A percentile compares a stretch with the other conserved stretches of the same genome.
These are phyloP conservation scores for Euborellia annulipes DNA, from an alignment of 1,140 invertebrate species.

Conservation along the genomic window DNA sequence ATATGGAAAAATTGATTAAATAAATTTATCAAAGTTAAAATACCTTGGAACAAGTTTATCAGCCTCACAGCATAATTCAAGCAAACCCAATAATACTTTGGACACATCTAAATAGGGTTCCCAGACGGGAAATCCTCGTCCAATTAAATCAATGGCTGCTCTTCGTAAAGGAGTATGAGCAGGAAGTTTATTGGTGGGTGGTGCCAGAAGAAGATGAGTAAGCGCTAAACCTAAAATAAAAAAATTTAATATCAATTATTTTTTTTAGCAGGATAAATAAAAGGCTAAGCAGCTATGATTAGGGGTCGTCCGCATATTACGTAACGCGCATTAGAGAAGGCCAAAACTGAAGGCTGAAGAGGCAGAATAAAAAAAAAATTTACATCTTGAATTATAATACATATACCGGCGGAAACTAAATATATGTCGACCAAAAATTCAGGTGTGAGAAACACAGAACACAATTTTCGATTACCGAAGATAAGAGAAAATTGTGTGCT, in stretches of 20 bases:
- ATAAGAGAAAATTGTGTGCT: too few relatives aligned
- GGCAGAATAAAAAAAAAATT: too few relatives aligned
- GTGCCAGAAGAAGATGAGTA: constrained; percentile 81
- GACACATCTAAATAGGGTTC: constrained; percentile 96
- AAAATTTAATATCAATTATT: constrained; percentile 4
- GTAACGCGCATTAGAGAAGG: too few relatives aligned
- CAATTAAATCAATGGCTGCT: constrained; percentile 91
- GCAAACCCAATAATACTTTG: constrained; percentile 71
- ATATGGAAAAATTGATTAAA: background rate
- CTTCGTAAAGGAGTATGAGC: constrained; percentile 76
- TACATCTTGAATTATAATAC: too few relatives aligned
- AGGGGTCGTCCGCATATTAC: too few relatives aligned
- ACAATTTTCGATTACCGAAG: too few relatives aligned
- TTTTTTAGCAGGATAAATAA: too few relatives aligned
- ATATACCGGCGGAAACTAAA: too few relatives aligned
- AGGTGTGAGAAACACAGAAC: too few relatives aligned
- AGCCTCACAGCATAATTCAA: constrained; percentile 89
- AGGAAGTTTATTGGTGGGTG: constrained; percentile 63
- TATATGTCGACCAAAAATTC: too few relatives aligned
- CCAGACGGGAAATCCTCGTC: constrained; percentile 96
- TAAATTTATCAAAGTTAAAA: background rate
- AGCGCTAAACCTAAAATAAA: constrained; percentile 56
- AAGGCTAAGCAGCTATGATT: too few relatives aligned
- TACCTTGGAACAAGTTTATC: constrained; percentile 75
- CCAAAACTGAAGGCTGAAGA: too few relatives aligned